Base-by-base conservation (phyloP, 2,888 invertebrate genomes). In the Amblyteles armatorius region DNA sequence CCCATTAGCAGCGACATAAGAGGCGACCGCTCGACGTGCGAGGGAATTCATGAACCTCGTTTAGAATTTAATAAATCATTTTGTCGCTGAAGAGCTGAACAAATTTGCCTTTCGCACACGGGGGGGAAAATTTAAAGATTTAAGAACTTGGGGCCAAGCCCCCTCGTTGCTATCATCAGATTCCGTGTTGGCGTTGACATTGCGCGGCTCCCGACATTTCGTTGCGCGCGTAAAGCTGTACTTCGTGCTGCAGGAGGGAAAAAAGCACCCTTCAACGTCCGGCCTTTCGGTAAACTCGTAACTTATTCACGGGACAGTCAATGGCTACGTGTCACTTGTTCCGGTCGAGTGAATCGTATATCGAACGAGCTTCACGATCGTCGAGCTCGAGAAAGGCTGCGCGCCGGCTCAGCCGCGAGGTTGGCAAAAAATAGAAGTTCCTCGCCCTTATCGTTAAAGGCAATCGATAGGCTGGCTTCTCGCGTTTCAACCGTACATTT, bases 391-490 rank as follows among this genome's bases (percentile, higher is more conserved):
- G 57, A 57, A 57, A 57, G 57, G 57, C 19, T 52, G 19, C 52
- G 19, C n/a, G 52, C 19, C 22, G 9, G 19, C 57, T 26, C 3
- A 57, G 48, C 22, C 19, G 33, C 57, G 55, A 65, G 52, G 73
- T 44, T n/a, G 40, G 72, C 44, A 48, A 79, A 79, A 83, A 79
- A 83, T 83, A 78, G 72, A 78, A 78, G 50, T 78, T 57, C 57
- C 72, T 67, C 55, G 65, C 26, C 22, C 57, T 73, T 50, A 73
- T 60, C 60, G 52, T 79, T 26, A 57, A 68, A 22, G 44, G 16
- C 48, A 83, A 83, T 83, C 78, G 73, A 83, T 79, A 73, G 65
- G 44, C 9, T 29, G 36, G 22, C 60, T 50, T 40, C 29, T 60
- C 57, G 57, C 57, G 11, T 57, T 57, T 57, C 57, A 57, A 22